These are phyloP conservation scores for Rhinolophus ferrumequinum DNA, from an alignment of 2,113 vertebrate genomes.

Conservation along the genomic window DNA sequence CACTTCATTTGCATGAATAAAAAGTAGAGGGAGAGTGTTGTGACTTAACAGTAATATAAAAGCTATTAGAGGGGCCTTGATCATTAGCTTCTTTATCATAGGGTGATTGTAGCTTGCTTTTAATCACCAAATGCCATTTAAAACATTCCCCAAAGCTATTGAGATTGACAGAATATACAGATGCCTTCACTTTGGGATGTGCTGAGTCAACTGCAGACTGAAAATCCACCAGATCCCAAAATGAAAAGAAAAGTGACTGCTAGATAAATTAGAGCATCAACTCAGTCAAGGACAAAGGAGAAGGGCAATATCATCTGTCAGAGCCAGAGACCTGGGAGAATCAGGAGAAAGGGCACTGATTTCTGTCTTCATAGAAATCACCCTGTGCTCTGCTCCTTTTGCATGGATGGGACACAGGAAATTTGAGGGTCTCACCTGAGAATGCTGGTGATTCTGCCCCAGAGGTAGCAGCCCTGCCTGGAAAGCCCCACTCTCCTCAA, in stretches of 20 bases:
- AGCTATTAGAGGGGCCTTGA: conserved; percentile 77
- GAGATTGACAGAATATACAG: conserved; percentile 22
- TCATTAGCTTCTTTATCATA: conserved; percentile 82
- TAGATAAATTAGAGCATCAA: not conserved
- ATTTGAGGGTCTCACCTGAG: not conserved
- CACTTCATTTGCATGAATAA: conserved; percentile 82
- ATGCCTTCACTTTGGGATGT: conserved; percentile 76
- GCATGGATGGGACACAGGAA: not conserved
- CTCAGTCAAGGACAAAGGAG: not conserved
- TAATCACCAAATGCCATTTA: conserved; percentile 80
- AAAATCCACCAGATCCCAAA: not conserved
- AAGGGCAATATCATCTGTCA: not conserved
- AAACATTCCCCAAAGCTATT: conserved; percentile 74
- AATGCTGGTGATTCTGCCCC: too few relatives aligned
- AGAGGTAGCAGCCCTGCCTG: not conserved
- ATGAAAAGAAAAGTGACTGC: not conserved
- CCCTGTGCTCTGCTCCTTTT: not conserved
- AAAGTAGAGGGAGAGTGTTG: conserved; percentile 77
- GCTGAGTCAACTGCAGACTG: not conserved
- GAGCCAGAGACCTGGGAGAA: not conserved
- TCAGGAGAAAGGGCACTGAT: not conserved
- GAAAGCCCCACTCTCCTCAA: not conserved
- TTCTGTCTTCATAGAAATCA: not conserved
- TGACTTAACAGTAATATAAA: conserved; percentile 79
- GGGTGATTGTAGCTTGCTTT: conserved; percentile 81